Evolutionary conservation across 2,797 vertebrate genomes (phyloP).

Genomic region (Eulemur rubriventer): DNA sequence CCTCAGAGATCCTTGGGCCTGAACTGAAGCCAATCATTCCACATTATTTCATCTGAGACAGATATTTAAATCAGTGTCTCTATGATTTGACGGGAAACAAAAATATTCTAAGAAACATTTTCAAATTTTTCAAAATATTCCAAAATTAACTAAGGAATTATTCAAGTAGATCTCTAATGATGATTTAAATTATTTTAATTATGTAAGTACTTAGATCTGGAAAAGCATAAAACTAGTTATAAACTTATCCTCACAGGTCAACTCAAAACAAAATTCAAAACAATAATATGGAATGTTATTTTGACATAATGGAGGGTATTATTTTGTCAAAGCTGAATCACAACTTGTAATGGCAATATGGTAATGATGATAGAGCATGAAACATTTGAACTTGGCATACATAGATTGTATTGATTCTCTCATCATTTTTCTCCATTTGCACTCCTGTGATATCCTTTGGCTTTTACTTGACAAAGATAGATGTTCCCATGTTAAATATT

Average conservation of each 20-base stretch:
- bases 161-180: background rate
- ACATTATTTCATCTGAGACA: background rate
- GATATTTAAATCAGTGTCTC: background rate
- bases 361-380: background rate
- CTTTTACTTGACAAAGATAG: slow-evolving; percentile 2
- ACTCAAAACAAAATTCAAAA: background rate
- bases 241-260: background rate
- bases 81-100: background rate
- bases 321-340: background rate
- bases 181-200: background rate
- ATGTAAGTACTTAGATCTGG: background rate
- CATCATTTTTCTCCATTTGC: background rate
- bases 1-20: background rate
- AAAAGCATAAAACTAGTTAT: background rate
- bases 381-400: background rate
- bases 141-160: background rate
- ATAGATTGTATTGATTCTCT: background rate
- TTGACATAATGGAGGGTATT: background rate
- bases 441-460: background rate
- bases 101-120: background rate
- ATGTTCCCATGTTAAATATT: background rate
- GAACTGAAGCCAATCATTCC: background rate
- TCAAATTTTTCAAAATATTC: background rate
- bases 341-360: background rate
- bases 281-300: background rate